Base-by-base conservation (phyloP, 2,797 vertebrate genomes). In the Lutjanus argentimaculatus region DNA sequence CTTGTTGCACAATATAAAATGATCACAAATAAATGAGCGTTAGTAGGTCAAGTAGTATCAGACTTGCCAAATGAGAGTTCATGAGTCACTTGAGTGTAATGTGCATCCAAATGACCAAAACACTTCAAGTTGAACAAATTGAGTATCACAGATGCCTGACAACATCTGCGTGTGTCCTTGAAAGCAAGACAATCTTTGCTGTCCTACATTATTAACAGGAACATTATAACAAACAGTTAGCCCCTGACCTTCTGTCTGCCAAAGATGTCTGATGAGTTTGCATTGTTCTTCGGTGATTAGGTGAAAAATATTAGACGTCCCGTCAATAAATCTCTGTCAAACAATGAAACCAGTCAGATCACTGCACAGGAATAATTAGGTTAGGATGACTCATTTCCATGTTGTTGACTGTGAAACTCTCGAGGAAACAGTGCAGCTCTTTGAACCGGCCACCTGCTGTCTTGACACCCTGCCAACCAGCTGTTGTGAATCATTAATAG, bases 361-460 rank as follows among this genome's bases (percentile, higher is more conserved):
- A 22, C 25, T 1, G 6, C 22, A 11, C 36, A 42, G 75, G 64
- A 21, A 82, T 70, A 75, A 85, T 65, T 49, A 42, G 65, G 45
- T 53, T n/a, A 19, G 45, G 49, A 51, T 80, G 72, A 80, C 10
- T 77, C 61, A 70, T 51, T 67, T 72, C 22, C 57, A 58, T 40
- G 40, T 42, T 72, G 17, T 55, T 59, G 68, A 49, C n/a, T 19
- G 40, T 52, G 25, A 72, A 59, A 61, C 13, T 67, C 13, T 22
- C 9, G 59, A 45, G 48, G 17, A 72, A 58, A 52, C 56, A 25
- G 49, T 8, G 25, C n/a, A 30, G n/a, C 71, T 80, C 43, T 51
- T 74, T 63, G 59, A 80, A 68, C 52, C 43, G 7, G 30, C 64
- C 64, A 45, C 72, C 73, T 77, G 68, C 69, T 77, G 70, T 58